Base-by-base conservation (phyloP, 2,888 invertebrate species). In the Melanotus villosus region DNA sequence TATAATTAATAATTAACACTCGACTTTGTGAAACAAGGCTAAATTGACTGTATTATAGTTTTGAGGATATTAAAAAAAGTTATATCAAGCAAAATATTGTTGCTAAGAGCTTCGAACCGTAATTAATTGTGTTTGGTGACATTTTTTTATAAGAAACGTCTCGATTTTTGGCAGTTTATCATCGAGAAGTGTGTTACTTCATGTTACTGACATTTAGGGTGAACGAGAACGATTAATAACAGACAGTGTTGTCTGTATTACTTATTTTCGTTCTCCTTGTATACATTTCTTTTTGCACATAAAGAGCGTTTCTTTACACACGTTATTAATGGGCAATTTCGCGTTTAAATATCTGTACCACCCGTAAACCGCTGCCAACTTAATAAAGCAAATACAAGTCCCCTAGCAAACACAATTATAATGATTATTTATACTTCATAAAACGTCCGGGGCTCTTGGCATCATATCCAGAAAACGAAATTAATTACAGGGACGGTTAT, bases 1-100 rank as follows among this genome's bases (percentile, higher is more conserved):
- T 76, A 77, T 79, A 78, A 79, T 79, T 78, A 80, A 77, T 78
- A 78, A 77, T 78, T 79, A 79, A 79, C 80, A 79, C 76, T 77
- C 70, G 58, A 36, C 60, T 68, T 68, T 32, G 41, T 62, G 60
- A 69, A 71, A 65, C 58, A 72, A 71, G 64, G 65, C 58, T 68
- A 69, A 65, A 69, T 65, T 58, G 63, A 52, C 16, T 52, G 52
- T 52, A 52, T 52, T 52, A 52, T 52, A 18, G 32, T 18, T 50
- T 14, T n/a, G 32, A 30, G 32, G 32, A 30, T 30, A 52, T 30
- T 30, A 30, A 43, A 30, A 58, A 60, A 26, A 26, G 26, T 7
- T 26, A 7, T 26, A 26, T 26, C 26, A 26, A 26, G 26, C 26
- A 3, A 26, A 32, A 54, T 32, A 54, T 30, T 54, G 54, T 54